These are phyloP conservation scores for Stegana nigrithorax DNA, from an alignment of 2,888 invertebrate species.

Conservation along the genomic window DNA sequence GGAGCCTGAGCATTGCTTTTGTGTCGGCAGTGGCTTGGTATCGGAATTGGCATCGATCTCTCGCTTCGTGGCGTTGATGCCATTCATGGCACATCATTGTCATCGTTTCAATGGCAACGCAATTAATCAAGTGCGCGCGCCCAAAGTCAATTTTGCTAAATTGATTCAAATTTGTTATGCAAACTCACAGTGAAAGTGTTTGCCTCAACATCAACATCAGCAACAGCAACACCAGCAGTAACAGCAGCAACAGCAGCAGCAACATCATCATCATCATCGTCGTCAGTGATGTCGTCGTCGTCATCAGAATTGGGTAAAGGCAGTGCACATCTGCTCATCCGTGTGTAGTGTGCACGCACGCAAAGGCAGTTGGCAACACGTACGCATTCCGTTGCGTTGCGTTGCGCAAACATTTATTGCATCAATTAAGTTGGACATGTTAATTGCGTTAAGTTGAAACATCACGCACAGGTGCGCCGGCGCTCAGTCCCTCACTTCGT, in stretches of 20 bases:
- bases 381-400: constrained; percentile 19
- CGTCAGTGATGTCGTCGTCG: too few species aligned
- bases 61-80: neutral
- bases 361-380: constrained; percentile 38
- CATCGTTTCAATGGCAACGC: constrained; percentile 10
- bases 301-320: constrained; percentile 32
- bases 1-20: neutral
- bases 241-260: neutral
- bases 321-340: constrained; percentile 26
- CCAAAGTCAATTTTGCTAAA: constrained; percentile 58
- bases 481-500: neutral
- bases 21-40: neutral
- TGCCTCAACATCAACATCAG: neutral
- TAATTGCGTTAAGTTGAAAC: constrained; percentile 61
- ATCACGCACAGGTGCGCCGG: constrained; percentile 49
- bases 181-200: constrained; percentile 30
- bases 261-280: too few species aligned
- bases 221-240: too few species aligned
- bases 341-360: neutral
- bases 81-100: neutral
- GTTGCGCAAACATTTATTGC: constrained; percentile 57
- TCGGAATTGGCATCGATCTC: neutral
- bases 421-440: constrained; percentile 63
- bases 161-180: constrained; percentile 57
- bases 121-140: constrained; percentile 54